Evolutionary conservation across 2,797 vertebrate species (phyloP).

Genomic region (Erpetoichthys calabaricus): DNA sequence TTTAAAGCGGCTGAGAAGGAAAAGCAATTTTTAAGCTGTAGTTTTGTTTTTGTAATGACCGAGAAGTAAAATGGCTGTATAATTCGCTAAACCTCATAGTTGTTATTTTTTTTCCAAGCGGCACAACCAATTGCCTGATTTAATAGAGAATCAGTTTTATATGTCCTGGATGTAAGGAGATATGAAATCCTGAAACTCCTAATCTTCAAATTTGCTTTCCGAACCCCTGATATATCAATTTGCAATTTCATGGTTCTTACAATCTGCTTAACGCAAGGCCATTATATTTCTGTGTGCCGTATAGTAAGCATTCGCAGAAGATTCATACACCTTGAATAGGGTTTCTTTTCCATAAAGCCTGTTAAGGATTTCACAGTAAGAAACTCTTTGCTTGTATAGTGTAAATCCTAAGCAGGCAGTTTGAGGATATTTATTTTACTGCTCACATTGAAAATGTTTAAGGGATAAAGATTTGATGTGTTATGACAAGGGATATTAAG

Average conservation of each 20-base stretch:
- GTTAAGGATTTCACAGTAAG: constrained; percentile 1
- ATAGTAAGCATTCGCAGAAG: neutral
- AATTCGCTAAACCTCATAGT: too few species aligned
- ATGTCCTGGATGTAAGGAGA: neutral
- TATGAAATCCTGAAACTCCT: neutral
- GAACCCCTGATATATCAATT: neutral
- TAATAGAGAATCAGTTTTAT: neutral
- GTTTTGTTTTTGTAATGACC: too few species aligned
- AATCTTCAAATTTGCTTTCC: neutral
- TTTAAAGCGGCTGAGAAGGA: too few species aligned
- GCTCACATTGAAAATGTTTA: neutral
- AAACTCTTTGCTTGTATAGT: neutral
- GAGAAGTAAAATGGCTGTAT: too few species aligned
- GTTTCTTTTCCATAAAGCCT: neutral
- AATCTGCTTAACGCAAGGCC: neutral
- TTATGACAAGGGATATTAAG: neutral
- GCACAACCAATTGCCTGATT: neutral
- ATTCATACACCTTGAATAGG: too few species aligned
- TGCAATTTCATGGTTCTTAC: neutral
- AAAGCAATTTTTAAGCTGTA: too few species aligned
- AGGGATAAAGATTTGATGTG: neutral
- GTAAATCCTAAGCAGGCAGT: neutral
- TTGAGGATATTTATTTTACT: neutral
- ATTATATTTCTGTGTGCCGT: neutral
- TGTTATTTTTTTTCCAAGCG: neutral